Evolutionary conservation across 2,113 vertebrate species (phyloP).

Genomic region (Carollia perspicillata): DNA sequence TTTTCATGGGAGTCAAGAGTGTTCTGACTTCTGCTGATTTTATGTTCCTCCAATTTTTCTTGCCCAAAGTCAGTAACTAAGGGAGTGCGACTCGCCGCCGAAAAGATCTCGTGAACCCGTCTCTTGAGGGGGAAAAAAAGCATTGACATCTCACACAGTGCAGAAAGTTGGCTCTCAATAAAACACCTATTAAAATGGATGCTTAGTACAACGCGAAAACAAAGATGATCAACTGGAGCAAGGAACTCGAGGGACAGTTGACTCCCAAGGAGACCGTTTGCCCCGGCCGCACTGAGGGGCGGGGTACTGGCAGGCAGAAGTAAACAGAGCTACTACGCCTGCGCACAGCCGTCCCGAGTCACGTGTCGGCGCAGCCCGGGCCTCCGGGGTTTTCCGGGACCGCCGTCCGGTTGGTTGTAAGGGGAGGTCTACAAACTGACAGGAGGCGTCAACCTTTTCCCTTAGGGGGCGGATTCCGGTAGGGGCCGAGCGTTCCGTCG

Average conservation of each 20-base stretch:
- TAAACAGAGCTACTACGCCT: conserved; percentile 54
- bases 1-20: background rate
- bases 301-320: accelerated
- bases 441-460: background rate
- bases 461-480: background rate
- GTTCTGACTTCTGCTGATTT: background rate
- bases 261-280: accelerated
- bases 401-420: accelerated
- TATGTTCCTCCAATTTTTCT: background rate
- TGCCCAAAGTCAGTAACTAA: background rate
- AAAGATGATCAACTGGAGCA: accelerated
- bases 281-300: accelerated
- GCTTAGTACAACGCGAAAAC: background rate
- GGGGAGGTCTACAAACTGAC: background rate
- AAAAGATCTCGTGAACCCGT: background rate
- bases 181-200: background rate
- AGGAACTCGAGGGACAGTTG: accelerated
- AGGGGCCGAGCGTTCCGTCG: background rate
- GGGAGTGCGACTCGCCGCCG: background rate
- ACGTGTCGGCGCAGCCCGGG: background rate
- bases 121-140: too few relatives aligned
- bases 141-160: background rate
- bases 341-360: conserved; percentile 17
- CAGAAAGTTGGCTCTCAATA: background rate
- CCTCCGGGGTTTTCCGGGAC: accelerated